Evolutionary conservation across 2,797 vertebrate species (phyloP).

Genomic region (Microctenopoma stevenorrisi): DNA sequence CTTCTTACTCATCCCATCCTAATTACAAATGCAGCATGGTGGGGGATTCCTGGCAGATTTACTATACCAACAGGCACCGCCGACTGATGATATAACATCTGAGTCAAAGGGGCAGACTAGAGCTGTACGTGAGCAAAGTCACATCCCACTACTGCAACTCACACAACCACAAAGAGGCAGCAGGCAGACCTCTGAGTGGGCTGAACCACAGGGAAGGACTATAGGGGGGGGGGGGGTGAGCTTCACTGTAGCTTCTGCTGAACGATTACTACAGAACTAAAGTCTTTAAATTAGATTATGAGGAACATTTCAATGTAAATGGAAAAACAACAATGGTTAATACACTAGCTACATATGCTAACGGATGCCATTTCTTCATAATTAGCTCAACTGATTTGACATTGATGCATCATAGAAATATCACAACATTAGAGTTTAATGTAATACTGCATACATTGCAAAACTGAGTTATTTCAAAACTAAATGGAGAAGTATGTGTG

Average conservation of each 20-base stretch:
- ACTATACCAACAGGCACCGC: conserved; percentile 29
- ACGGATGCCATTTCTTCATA: background rate
- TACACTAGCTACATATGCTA: background rate
- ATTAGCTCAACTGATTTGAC: background rate
- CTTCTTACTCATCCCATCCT: conserved; percentile 41
- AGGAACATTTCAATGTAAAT: background rate
- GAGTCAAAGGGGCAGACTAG: conserved; percentile 46
- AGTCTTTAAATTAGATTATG: too few species aligned
- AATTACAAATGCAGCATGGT: conserved; percentile 26
- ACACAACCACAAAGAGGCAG: conserved; percentile 9
- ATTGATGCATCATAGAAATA: background rate
- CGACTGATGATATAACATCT: conserved; percentile 62
- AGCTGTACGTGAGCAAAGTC: conserved; percentile 75
- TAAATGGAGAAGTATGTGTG: conserved; percentile 9
- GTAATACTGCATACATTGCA: background rate
- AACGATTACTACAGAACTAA: too few species aligned
- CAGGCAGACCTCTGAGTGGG: conserved; percentile 9
- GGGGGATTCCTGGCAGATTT: conserved; percentile 42
- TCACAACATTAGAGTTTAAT: background rate
- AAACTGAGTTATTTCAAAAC: conserved; percentile 32
- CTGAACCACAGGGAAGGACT: conserved; percentile 36
- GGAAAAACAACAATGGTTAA: background rate
- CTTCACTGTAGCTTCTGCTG: too few species aligned
- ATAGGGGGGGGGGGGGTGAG: conserved; percentile 15
- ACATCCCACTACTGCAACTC: conserved; percentile 61